Conservation (phyloP, 1,140 invertebrate genomes). For the Neoseiulus cucumeris region DNA sequence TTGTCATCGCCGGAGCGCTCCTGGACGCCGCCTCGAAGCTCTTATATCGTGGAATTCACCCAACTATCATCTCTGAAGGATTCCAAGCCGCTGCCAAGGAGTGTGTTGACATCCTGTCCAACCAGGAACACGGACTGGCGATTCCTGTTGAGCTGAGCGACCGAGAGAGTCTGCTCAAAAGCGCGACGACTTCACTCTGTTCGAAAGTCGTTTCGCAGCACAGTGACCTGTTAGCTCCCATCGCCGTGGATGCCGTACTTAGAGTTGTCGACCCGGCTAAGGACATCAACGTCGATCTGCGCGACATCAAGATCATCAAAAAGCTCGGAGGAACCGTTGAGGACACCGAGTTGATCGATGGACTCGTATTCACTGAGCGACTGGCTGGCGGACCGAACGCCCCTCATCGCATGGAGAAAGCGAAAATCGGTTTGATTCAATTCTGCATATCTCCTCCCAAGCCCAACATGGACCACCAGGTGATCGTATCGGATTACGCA, state of each 20-base stretch:
- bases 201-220: conserved; percentile 98
- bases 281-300: conserved; percentile 45
- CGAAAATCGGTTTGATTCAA: conserved; percentile 96
- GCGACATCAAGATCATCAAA: conserved; percentile 85
- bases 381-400: conserved; percentile 65
- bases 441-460: conserved; percentile 99
- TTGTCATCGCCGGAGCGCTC: conserved; percentile 82
- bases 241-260: conserved; percentile 90
- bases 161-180: conserved; percentile 67
- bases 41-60: conserved; percentile 79
- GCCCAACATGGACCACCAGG: conserved; percentile 96
- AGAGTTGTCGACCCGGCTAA: conserved; percentile 50
- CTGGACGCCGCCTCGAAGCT: conserved; percentile 85
- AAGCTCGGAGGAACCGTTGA: conserved; percentile 93
- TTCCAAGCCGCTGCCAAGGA: conserved; percentile 75
- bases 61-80: conserved; percentile 86
- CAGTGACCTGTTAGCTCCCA: conserved; percentile 73
- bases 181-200: conserved; percentile 88
- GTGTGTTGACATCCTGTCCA: conserved; percentile 55
- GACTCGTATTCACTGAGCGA: conserved; percentile 78
- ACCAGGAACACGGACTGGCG: conserved; percentile 43
- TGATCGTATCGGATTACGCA: conserved; percentile 92
- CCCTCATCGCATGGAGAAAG: conserved; percentile 81
- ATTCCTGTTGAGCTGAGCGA: conserved; percentile 68
- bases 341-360: conserved; percentile 87